Base-by-base conservation (phyloP, 2,888 invertebrate species). In the Eugnorisma glareosa region DNA sequence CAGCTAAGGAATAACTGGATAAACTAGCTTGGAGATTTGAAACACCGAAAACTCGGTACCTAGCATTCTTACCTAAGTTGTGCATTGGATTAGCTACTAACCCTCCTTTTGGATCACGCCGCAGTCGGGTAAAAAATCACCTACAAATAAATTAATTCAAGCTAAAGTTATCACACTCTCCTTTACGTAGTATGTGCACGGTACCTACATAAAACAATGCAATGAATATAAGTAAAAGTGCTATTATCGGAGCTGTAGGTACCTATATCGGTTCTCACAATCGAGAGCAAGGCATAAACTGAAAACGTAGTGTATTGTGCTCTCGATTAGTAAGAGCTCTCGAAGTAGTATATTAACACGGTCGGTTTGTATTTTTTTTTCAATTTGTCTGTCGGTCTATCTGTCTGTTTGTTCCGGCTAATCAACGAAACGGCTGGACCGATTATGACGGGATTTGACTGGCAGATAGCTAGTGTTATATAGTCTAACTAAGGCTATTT, bases 211-310 rank as follows among this genome's bases (percentile, higher is more conserved):
- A 37, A 18, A 72, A 79, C 61, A 71, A 71, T 79, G 51, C 18
- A 31, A 67, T 67, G 15, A 66, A 80, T 66, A 66, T 35, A 59
- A 78, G 59, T 57, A 45, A 67, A 48, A 59, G 18, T 54, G 13
- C 45, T 67, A 40, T 81, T 81, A 79, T 75, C 61, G 45, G 57
- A 35, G 21, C 31, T 37, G 51, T 18, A 31, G 63, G 51, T 61
- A 18, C 31, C 31, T 71, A 51, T 71, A 51, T 67, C 73, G 35
- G 43, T 40, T 74, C 59, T 35, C 48, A 79, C 74, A 81, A 79
- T 73, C 24, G 51, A 80, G 28, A 57, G 57, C 57, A n/a, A n/a
- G n/a, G n/a, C n/a, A n/a, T n/a, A n/a, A n/a, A n/a, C n/a, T n/a
- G n/a, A n/a, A n/a, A n/a, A n/a, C n/a, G n/a, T n/a, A n/a, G n/a